Evolutionary conservation across 2,113 vertebrate species (phyloP).

Genomic region (Dissostichus mawsoni): DNA sequence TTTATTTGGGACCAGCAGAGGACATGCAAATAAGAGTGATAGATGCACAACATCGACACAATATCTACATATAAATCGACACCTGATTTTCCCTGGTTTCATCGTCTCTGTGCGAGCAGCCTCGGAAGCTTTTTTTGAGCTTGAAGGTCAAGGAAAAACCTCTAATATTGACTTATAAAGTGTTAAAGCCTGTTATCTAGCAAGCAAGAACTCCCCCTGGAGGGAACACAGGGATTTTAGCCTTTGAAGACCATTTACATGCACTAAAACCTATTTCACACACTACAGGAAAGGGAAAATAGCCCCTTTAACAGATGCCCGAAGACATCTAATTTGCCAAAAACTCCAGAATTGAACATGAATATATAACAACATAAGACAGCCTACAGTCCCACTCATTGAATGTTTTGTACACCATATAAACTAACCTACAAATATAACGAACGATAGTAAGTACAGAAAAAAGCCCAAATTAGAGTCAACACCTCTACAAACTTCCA

Average conservation of each 20-base stretch:
- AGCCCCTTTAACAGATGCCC: too few species aligned
- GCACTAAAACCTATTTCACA: not conserved
- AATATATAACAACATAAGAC: not conserved
- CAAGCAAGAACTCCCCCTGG: too few species aligned
- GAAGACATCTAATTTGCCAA: not conserved
- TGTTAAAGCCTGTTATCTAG: not conserved
- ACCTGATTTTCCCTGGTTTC: not conserved
- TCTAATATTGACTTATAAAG: not conserved
- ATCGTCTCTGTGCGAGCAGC: too few species aligned
- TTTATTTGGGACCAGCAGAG: constrained; percentile 7
- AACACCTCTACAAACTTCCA: not conserved
- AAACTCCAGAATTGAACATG: not conserved
- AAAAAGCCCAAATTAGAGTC: not conserved
- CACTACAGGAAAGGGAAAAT: not conserved
- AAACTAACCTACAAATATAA: not conserved
- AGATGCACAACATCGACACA: constrained; percentile 1
- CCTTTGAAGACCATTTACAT: too few species aligned
- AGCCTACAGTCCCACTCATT: not conserved
- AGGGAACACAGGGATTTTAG: too few species aligned
- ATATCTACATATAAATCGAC: not conserved
- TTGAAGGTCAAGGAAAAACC: not conserved
- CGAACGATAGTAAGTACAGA: not conserved
- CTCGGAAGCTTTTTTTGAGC: not conserved
- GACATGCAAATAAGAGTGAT: not conserved
- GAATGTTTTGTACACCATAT: not conserved